Base-by-base conservation (phyloP, 92 coral and sea anemone genomes). In the Scolanthus callimorphus region DNA sequence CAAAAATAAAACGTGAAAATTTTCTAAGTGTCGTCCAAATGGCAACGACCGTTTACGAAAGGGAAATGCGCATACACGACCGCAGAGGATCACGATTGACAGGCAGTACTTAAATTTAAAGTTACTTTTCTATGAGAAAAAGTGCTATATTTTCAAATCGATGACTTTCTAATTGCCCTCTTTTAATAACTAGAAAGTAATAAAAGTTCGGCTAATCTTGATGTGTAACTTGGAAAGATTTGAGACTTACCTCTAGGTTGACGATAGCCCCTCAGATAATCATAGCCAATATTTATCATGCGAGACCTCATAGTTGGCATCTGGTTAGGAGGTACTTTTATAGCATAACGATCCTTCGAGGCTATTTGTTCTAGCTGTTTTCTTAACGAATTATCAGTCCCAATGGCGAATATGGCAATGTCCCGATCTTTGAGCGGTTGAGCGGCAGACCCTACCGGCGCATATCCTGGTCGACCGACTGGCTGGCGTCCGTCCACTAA, bases 351-450 rank as follows among this genome's bases (percentile, higher is more conserved):
- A 31, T 45, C 39, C 17, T 63, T 59, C 11, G 89, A 77, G 13
- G 85, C 82, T 1, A 86, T 49, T 23, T 77, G 78, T 25, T 60
- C 37, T 19, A 86, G 59, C 22, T 81, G 73, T 45, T 60, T 51
- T 12, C 39, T 45, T 17, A 57, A 50, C 10, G 85, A 66, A 13
- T 55, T 37, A 2, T 80, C 81, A 13, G 70, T 52, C n/a, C 80
- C 90, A 25, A 87, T 51, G 25, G 81, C 76, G 25, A 77, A 58
- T 17, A 83, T 64, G 37, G 26, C 55, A 4, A 87, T 76, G 53
- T 69, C 80, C 15, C 69, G 57, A n/a, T 82, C 67, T 34, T 55
- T 51, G 0, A 87, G 44, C 41, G 78, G 71, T 11, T 79, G 73
- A 15, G 81, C 60, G 23, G 83, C 85, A 20, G 41, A 54, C 1